Evolutionary conservation across 2,888 invertebrate species (phyloP).

Genomic region (Theodoxus fluviatilis): DNA sequence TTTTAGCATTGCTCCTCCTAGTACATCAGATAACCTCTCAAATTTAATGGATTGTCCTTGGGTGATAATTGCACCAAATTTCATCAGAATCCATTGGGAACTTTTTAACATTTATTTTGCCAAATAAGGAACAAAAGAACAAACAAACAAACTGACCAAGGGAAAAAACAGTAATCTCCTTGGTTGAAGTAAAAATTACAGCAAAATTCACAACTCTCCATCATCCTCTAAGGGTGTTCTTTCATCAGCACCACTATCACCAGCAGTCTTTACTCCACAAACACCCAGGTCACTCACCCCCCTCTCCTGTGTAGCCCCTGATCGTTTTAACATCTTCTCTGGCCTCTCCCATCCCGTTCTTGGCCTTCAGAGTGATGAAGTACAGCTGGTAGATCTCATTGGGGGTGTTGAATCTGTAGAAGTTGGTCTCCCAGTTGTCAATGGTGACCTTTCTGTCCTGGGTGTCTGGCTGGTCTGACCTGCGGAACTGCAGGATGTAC

Average conservation of each 20-base stretch:
- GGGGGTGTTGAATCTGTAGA: constrained; percentile 34
- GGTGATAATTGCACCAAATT: background rate
- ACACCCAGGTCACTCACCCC: constrained; percentile 49
- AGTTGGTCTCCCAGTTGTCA: constrained; percentile 70
- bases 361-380: constrained; percentile 87
- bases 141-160: no score
- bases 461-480: constrained; percentile 77
- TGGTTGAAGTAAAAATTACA: no score
- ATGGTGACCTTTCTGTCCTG: constrained; percentile 69
- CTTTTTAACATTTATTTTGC: no score
- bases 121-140: no score
- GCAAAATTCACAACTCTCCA: no score
- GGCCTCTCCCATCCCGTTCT: constrained; percentile 88
- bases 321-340: constrained; percentile 82
- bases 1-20: background rate
- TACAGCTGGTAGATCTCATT: constrained; percentile 83
- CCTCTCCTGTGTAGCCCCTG: constrained; percentile 89
- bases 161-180: no score
- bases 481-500: constrained; percentile 85
- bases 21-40: background rate
- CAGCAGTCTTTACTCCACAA: no score
- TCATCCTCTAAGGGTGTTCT: no score
- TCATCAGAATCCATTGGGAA: no score
- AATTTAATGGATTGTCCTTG: background rate
- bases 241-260: no score